Base-by-base conservation (phyloP, 1,140 invertebrate species). In the Sycophaga agraensis region DNA sequence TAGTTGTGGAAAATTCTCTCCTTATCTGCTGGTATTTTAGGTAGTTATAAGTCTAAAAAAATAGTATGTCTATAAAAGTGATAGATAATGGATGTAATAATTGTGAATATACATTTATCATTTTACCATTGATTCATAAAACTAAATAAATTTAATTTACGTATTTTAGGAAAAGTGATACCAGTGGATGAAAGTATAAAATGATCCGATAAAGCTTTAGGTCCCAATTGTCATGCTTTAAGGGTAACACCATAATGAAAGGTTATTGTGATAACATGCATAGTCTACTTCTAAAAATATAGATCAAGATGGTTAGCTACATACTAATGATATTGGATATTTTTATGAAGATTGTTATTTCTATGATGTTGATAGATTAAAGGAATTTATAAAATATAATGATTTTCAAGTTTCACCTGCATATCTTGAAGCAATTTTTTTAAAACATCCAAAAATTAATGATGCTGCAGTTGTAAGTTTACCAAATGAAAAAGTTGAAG, bases 311-410 rank as follows among this genome's bases (percentile, higher is more conserved):
- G 88, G 89, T 8, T 93, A 86, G 85, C 75, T 89, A 9, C 85
- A 87, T 63, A 88, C 89, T 16, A 90, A 90, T 7, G 89, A 92
- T 72, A 73, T 91, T 48, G 84, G 85, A 7, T 88, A 86, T 68
- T 84, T 85, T 53, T 87, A 91, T 58, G 78, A 87, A n/a, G 77
- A 88, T 11, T 79, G 82, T 4, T 86, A 79, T 60, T 83, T 89
- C 62, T 89, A 80, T 66, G 84, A 91, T 65, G 84, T 89, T 1
- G 91, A 91, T 67, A 76, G 91, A 40, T 68, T 90, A n/a, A 92
- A 91, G 64, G 89, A 91, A 72, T 78, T 91, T 17, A 88, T 92
- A 54, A 93, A 92, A 73, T 91, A 87, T 50, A 85, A 84, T 73
- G 84, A 83, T 16, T 76, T 78, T 54, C 84, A 85, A 73, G 84